Conservation (phyloP, 2,888 invertebrate genomes). For the Eledone cirrhosa region DNA sequence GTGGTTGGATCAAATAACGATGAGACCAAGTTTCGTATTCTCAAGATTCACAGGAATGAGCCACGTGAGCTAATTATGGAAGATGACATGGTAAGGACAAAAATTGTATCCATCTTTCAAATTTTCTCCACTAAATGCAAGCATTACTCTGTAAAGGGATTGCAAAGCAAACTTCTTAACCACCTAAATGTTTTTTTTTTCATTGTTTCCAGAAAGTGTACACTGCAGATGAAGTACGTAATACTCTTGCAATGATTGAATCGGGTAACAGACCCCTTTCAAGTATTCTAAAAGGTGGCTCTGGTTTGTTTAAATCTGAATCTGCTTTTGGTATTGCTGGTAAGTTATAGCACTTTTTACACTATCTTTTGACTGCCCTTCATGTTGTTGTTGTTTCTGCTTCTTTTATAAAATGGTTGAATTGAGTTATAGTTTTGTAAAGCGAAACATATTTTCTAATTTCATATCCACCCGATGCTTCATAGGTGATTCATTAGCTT, state of each 20-base stretch:
- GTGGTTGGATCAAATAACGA: constrained; percentile 95
- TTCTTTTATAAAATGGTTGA: too few relatives aligned
- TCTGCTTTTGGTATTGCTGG: constrained; percentile 96
- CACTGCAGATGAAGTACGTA: constrained; percentile 84
- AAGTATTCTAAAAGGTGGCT: constrained; percentile 66
- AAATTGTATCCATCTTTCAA: background rate
- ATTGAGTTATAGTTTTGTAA: too few relatives aligned
- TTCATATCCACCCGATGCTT: too few relatives aligned
- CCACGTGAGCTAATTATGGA: constrained; percentile 81
- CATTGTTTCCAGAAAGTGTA: constrained; percentile 78
- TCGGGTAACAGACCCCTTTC: constrained; percentile 74
- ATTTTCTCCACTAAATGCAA: too few relatives aligned
- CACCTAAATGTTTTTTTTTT: too few relatives aligned
- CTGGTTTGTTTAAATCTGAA: constrained; percentile 79
- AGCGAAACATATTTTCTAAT: too few relatives aligned
- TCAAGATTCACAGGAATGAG: constrained; percentile 93
- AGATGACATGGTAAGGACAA: constrained; percentile 75
- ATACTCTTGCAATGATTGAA: constrained; percentile 82
- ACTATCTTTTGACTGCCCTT: background rate
- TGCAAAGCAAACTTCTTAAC: too few relatives aligned
- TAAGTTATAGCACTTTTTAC: constrained; percentile 62
- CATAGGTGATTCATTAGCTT: too few relatives aligned
- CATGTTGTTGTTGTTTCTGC: background rate
- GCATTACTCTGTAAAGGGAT: too few relatives aligned
- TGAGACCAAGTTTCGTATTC: constrained; percentile 86